Base-by-base conservation (phyloP, 2,888 invertebrate species). In the Nomada lathburiana region DNA sequence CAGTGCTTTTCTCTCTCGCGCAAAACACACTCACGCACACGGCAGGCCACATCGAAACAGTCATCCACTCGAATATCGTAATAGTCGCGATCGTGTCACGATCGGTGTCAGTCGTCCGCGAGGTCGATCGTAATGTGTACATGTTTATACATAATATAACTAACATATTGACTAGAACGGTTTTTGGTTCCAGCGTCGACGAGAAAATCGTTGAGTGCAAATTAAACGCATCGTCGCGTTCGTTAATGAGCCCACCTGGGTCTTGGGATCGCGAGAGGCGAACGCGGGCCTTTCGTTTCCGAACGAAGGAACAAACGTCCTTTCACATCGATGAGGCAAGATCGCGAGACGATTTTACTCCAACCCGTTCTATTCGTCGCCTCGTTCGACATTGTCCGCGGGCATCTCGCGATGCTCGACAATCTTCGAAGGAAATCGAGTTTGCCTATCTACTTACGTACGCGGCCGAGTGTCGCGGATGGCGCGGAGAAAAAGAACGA, bases 181-280 rank as follows among this genome's bases (percentile, higher is more conserved):
- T 84, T 73, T 36, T 86, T 88, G 87, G 87, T 86, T 88, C 88
- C 87, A 84, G 84, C 76, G 80, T 86, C 80, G 85, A 84, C 87
- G 82, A 84, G 75, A 76, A 74, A 78, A 82, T 86, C 86, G 80
- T 76, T 81, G 87, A 82, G 82, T 87, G 87, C 76, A 84, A 79
- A 83, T 85, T 71, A 82, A 86, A 89, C 84, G 83, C 87, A 83
- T 82, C 84, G 36, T 36, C 36, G 36, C 36, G 36, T 36, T 36
- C 36, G 7, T 36, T 36, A 36, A 36, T 36, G 36, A 5, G 7
- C 36, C 7, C 9, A 1, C 0, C 36, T 7, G 7, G 36, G 36
- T 36, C 36, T 36, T 36, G 7, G 36, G 36, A 5, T 36, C 9
- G 7, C 36, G 7, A 7, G 36, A 36, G 36, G 1, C 36, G 36